Evolutionary conservation across 1,140 invertebrate species (phyloP), one percentile per base, ranked within the genome.

Genomic region (Rhynchophorus ferrugineus): DNA sequence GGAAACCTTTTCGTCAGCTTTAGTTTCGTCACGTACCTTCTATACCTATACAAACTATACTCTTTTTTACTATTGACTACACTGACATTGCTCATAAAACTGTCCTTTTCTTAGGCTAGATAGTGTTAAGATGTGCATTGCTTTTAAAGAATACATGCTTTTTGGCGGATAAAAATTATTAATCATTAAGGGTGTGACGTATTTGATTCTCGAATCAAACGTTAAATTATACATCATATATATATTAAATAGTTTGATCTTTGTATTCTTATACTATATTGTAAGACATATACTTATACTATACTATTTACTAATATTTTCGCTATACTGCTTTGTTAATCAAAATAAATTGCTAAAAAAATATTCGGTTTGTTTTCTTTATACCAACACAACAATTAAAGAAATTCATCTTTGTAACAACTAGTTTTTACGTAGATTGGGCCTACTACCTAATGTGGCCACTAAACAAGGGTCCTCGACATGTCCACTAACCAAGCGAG

Each of bases 1-100:
- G 67, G 67, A 69, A 69, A 69, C 63, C 65, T 65, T 65, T 66
- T 58, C 63, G 62, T 56, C 60, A 44, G 36, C 33, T 50, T 57
- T 49, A 61, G 58, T 54, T 56, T 24, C n/a, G 11, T 47, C 24
- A 11, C 41, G 44, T 59, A 49, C 49, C 49, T 55, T 52, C 49
- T 29, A 5, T 29, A 29, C 24, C 24, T 46, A 46, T 46, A 42
- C 46, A 55, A 58, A 39, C 24, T 5, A 3, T 18, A 11, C 36
- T 44, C 41, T 52, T 55, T 54, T 54, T 45, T 53, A 53, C 50
- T 53, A 42, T 54, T 29, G 17, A 45, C 38, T 51, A 51, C 44
- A 41, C 33, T 42, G 24, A 29, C 5, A 29, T 54, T 54, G 51
- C 51, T 54, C 51, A 54, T 54, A 42, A 41, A 29, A 29, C 24